These are phyloP conservation scores for Sylvilagus bachmani DNA, from an alignment of 2,113 vertebrate species.

Conservation along the genomic window DNA sequence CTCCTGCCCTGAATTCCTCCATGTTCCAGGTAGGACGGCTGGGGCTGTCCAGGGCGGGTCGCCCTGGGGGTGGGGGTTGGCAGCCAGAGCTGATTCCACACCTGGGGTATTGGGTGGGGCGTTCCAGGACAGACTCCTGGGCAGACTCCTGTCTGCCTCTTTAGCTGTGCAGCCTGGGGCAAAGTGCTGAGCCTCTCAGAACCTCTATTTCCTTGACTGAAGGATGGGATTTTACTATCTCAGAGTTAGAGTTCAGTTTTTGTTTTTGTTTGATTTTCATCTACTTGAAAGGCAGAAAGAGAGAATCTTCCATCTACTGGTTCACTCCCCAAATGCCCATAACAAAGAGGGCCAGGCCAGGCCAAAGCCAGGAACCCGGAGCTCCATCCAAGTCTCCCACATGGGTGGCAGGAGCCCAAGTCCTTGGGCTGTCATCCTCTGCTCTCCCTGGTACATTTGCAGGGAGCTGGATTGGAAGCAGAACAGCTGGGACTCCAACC, in stretches of 20 bases:
- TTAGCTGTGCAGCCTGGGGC: neutral
- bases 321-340: too few relatives aligned
- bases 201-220: neutral
- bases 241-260: neutral
- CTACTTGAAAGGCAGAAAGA: too few relatives aligned
- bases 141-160: neutral
- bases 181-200: neutral
- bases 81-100: neutral
- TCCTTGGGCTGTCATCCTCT: too few relatives aligned
- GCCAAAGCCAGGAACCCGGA: too few relatives aligned
- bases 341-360: too few relatives aligned
- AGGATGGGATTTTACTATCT: neutral
- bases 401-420: too few relatives aligned
- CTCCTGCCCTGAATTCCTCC: constrained; percentile 29
- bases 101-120: fast-evolving
- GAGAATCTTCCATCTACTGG: too few relatives aligned
- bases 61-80: fast-evolving
- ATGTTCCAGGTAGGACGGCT: constrained; percentile 77
- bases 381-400: too few relatives aligned
- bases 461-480: too few relatives aligned
- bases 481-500: too few relatives aligned
- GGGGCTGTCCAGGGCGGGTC: neutral
- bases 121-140: neutral
- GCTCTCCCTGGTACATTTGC: too few relatives aligned
- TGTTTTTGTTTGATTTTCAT: too few relatives aligned